Evolutionary conservation across 2,797 vertebrate genomes (phyloP).

Genomic region (Manis javanica): DNA sequence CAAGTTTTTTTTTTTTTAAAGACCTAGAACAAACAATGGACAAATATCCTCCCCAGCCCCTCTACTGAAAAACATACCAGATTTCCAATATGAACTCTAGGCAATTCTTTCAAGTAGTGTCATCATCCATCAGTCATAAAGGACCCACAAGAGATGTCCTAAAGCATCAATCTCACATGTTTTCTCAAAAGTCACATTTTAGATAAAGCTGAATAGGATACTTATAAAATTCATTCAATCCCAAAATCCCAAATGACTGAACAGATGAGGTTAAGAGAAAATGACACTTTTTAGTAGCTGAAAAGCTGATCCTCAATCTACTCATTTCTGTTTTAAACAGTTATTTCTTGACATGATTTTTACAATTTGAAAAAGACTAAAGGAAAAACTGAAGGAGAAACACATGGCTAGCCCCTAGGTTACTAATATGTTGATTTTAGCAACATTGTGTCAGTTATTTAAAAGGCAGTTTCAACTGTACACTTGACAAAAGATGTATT

Average conservation of each 20-base stretch:
- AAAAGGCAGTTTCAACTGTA: neutral
- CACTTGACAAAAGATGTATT: neutral
- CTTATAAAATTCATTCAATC: neutral
- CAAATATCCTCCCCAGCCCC: neutral
- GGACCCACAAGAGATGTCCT: neutral
- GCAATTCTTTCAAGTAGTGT: neutral
- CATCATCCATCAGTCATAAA: neutral
- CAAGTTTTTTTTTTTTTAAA: neutral
- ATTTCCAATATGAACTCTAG: neutral
- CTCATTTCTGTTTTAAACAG: slow-evolving; percentile 18
- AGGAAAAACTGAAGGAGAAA: neutral
- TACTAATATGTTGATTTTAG: slow-evolving; percentile 6
- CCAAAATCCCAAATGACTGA: slow-evolving; percentile 6
- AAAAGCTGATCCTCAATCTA: neutral
- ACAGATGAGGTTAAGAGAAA: slow-evolving; percentile 1
- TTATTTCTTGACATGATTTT: neutral
- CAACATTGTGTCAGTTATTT: neutral
- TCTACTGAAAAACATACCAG: neutral
- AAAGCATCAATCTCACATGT: neutral
- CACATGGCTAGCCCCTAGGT: neutral
- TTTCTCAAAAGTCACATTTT: slow-evolving; percentile 29
- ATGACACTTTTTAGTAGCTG: neutral
- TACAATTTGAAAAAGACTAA: neutral
- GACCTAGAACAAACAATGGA: neutral
- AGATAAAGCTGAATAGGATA: slow-evolving; percentile 21